A percentile compares a stretch with the other conserved stretches of the same genome.
Evolutionary conservation across 2,113 vertebrate species (phyloP).

Genomic region (Dendrocopos noguchii): DNA sequence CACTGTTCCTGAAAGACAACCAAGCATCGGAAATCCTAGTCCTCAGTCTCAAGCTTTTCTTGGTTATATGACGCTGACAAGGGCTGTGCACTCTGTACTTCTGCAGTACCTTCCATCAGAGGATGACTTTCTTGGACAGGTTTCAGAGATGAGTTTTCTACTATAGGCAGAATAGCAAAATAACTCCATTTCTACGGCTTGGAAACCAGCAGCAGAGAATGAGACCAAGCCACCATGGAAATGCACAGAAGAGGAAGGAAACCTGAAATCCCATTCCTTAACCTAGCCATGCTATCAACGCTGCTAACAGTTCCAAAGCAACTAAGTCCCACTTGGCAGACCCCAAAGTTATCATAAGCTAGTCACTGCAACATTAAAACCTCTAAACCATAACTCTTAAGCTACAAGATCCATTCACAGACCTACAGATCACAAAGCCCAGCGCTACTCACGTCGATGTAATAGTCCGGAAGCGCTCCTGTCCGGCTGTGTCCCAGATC

Average conservation of each 20-base stretch:
- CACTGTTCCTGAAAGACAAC: neutral
- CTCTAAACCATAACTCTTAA: neutral
- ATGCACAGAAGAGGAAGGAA: neutral
- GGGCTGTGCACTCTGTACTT: neutral
- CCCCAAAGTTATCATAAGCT: neutral
- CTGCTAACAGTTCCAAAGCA: accelerated
- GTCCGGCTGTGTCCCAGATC: slow-evolving; percentile 98
- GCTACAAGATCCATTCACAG: neutral
- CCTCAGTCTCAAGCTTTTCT: neutral
- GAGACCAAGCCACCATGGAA: neutral
- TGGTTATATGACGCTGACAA: accelerated
- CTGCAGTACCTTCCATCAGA: neutral
- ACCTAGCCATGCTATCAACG: neutral
- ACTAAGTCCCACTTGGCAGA: neutral
- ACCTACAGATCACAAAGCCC: neutral
- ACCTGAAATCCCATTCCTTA: neutral
- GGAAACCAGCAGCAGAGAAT: neutral
- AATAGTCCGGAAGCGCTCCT: slow-evolving; percentile 97
- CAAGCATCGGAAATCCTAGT: neutral
- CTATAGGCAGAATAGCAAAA: neutral
- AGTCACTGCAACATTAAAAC: neutral
- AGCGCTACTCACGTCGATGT: slow-evolving; percentile 92
- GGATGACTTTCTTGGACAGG: neutral
- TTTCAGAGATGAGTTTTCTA: neutral
- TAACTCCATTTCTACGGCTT: neutral